These are phyloP conservation scores for Orientallactaga bullata DNA, from an alignment of 2,113 vertebrate species.

Conservation along the genomic window DNA sequence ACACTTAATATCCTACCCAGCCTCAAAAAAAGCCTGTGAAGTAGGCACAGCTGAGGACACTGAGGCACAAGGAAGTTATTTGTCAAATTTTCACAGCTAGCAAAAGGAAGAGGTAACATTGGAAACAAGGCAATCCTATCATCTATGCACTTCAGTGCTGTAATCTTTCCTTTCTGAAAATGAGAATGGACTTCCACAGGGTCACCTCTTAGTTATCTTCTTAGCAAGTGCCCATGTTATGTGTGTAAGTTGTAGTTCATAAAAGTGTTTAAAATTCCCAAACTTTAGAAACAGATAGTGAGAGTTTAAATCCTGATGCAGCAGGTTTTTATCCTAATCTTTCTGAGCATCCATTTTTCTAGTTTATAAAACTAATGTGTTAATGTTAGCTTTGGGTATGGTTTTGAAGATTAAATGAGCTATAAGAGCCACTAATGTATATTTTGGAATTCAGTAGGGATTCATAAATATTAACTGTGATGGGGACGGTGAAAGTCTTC, in stretches of 20 bases:
- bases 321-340: background rate
- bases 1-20: background rate
- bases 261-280: background rate
- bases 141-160: background rate
- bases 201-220: background rate
- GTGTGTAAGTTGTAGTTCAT: background rate
- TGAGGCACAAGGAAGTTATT: background rate
- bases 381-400: background rate
- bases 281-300: background rate
- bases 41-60: background rate
- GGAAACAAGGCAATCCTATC: background rate
- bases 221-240: background rate
- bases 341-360: background rate
- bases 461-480: background rate
- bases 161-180: background rate
- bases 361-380: background rate
- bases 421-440: background rate
- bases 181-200: background rate
- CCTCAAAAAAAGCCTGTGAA: background rate
- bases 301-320: background rate
- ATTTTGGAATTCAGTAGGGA: background rate
- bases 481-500: background rate
- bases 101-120: background rate
- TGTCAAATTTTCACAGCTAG: background rate
- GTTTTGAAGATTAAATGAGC: constrained; percentile 16